These are phyloP conservation scores for Mesodorylaimus sp. DNA, from an alignment of 2,888 invertebrate genomes.

Conservation along the genomic window DNA sequence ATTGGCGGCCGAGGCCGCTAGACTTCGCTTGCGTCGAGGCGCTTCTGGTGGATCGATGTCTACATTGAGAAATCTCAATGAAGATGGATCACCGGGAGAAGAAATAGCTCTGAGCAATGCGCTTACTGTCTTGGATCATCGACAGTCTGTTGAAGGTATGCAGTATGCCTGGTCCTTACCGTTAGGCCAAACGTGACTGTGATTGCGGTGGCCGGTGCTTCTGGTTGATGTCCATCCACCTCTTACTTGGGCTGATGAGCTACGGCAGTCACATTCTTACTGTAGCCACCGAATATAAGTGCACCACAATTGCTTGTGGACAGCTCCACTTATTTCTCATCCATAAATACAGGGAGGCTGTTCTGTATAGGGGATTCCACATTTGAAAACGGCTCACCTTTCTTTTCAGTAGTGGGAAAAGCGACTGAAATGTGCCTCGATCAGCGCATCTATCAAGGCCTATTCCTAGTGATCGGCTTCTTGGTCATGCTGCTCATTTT, in stretches of 20 bases:
- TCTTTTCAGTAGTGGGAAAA: background rate
- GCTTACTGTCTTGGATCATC: conserved; percentile 4
- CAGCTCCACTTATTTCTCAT: no score
- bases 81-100: background rate
- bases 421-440: background rate
- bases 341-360: no score
- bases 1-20: background rate
- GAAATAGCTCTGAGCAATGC: background rate
- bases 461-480: background rate
- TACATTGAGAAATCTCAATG: no score
- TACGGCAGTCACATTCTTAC: no score
- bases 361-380: no score
- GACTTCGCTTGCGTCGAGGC: background rate
- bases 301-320: no score
- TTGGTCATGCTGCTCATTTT: background rate
- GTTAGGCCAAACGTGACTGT: no score
- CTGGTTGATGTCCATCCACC: no score
- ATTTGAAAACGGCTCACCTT: no score
- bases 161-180: background rate
- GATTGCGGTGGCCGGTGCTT: no score
- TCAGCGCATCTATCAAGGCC: background rate
- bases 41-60: background rate
- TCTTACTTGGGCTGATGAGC: no score
- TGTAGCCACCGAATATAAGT: no score
- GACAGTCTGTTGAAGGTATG: background rate